These are phyloP conservation scores for Micromys minutus DNA, from an alignment of 2,113 vertebrate genomes.

Conservation along the genomic window DNA sequence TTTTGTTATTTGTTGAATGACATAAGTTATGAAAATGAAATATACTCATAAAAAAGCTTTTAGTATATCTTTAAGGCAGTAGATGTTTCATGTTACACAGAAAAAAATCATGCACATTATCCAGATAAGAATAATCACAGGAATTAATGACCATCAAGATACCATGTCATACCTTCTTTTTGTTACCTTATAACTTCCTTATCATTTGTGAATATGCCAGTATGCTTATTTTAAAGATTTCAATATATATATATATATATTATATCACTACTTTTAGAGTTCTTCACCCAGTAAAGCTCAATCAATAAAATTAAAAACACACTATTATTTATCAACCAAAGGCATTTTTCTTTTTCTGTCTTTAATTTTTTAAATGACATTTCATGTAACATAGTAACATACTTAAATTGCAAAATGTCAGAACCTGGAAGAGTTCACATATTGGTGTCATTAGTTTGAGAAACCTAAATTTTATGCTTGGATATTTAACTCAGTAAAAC, in stretches of 20 bases:
- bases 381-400: not conserved
- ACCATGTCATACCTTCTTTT: not conserved
- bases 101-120: not conserved
- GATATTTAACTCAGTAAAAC: slow-evolving; percentile 20
- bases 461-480: not conserved
- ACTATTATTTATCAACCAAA: not conserved
- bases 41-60: not conserved
- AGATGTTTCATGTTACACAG: not conserved
- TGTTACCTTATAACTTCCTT: not conserved
- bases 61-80: not conserved
- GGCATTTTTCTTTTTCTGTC: not conserved
- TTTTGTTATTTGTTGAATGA: slow-evolving; percentile 44
- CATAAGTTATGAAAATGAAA: slow-evolving; percentile 52
- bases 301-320: not conserved
- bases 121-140: not conserved
- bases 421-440: not conserved
- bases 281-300: not conserved
- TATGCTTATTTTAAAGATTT: not conserved
- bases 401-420: not conserved
- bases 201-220: not conserved
- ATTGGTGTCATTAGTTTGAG: not conserved
- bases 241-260: not conserved
- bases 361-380: slow-evolving; percentile 40
- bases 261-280: slow-evolving; percentile 1
- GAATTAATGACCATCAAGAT: not conserved